Base-by-base conservation (phyloP, 2,113 vertebrate species). In the Amphilophus citrinellus region DNA sequence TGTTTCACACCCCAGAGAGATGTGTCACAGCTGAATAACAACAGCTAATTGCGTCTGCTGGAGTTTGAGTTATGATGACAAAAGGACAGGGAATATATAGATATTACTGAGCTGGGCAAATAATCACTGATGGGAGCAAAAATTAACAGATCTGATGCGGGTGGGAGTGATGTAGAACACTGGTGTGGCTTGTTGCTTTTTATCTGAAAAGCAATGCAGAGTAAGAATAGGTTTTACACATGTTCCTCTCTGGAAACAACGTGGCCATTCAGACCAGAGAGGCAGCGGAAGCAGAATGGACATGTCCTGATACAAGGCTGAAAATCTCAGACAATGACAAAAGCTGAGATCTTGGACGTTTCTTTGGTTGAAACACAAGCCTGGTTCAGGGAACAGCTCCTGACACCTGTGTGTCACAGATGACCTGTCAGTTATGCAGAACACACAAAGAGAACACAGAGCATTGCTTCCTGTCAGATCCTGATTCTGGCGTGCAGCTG, bases 1-100 rank as follows among this genome's bases (percentile, higher is more conserved):
- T 77, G 88, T 87, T 90, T 91, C 80, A 83, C 85, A 83, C 78
- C 61, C 86, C 80, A 60, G 42, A 79, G 85, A 85, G 77, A 79
- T 17, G 24, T 61, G 68, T 73, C 84, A 84, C 80, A 87, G 86
- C 50, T 66, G 77, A 84, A 86, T 84, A 61, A 84, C 62, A 82
- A 77, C 61, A 85, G 59, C 37, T 73, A 61, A 84, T 62, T 85
- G 83, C 79, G 81, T 60, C 37, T 17, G 42, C 44, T 47, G 9
- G 14, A 71, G 24, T 73, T 27, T 88, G 87, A 88, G 83, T 82
- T 59, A 77, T 20, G 27, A 62, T n/a, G 84, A 88, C 75, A 82
- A 66, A 77, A 39, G 6, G 13, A 27, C 66, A 10, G 35, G 1
- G 3, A 39, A 59, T 37, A 7, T 37, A 37, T 37, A 37, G 7